These are phyloP conservation scores for Drosophila ironensis DNA, from an alignment of 1,140 invertebrate genomes.

Conservation along the genomic window DNA sequence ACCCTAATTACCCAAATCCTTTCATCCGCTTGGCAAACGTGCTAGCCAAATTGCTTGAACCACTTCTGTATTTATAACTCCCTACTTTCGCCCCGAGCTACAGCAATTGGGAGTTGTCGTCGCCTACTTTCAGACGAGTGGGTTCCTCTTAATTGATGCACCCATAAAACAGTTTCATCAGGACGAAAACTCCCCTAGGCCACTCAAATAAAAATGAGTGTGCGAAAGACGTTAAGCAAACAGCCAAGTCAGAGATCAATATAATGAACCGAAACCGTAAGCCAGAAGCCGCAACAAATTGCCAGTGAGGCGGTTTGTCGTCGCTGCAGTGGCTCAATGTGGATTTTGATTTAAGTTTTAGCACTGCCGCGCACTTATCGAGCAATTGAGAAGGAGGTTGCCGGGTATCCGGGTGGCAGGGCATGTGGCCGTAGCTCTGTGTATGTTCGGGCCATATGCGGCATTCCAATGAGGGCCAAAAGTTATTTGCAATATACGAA, in stretches of 20 bases:
- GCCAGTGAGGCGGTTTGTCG: slow-evolving; percentile 6
- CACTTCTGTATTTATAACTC: background rate
- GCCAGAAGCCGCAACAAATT: slow-evolving; percentile 47
- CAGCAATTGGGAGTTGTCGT: background rate
- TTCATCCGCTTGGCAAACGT: too few species aligned
- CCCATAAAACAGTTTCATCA: slow-evolving; percentile 12
- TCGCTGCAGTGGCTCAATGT: slow-evolving; percentile 49
- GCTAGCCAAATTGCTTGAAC: too few species aligned
- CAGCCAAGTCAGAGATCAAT: slow-evolving; percentile 33
- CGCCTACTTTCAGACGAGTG: background rate
- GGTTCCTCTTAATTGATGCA: slow-evolving; percentile 16
- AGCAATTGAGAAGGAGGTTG: slow-evolving; percentile 53
- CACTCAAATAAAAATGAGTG: slow-evolving; percentile 46
- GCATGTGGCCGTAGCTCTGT: background rate
- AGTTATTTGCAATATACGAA: slow-evolving; percentile 71
- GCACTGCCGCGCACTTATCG: slow-evolving; percentile 60
- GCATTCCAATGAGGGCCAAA: slow-evolving; percentile 71
- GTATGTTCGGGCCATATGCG: slow-evolving; percentile 36
- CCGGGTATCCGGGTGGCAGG: background rate
- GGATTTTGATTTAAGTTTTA: slow-evolving; percentile 67
- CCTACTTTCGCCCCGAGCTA: too few species aligned
- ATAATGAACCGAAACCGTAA: slow-evolving; percentile 53
- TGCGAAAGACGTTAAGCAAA: slow-evolving; percentile 28
- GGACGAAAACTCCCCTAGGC: background rate
- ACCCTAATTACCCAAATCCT: too few species aligned